Evolutionary conservation across 2,797 vertebrate species (phyloP), one percentile per base, ranked within the genome.

Genomic region (Chloroceryle inda): DNA sequence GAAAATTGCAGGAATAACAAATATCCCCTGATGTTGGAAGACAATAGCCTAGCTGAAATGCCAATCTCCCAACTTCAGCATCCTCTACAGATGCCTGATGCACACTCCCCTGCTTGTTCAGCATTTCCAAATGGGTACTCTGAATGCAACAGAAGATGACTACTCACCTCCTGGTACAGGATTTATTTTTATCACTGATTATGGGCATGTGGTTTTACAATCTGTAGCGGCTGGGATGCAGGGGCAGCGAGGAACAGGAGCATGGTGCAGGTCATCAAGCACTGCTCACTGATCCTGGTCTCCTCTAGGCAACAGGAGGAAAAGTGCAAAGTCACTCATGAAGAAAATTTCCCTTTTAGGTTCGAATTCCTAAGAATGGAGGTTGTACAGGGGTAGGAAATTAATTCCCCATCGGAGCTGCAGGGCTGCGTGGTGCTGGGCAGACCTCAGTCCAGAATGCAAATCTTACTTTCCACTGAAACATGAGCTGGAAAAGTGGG

Each of bases 301-400:
- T 93, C 90, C 85, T 94, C 86, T 38, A 92, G 80, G 88, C 92
- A 97, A 61, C 80, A 88, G 77, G 59, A 94, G 49, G 74, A 88
- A 79, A 85, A 96, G 83, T 56, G 63, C 80, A 93, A 96, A 92
- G 63, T 92, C 88, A 87, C 77, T 92, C 83, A 78, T 4, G 0
- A 92, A 80, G 90, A 96, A 90, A 92, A 96, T 89, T 84, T 67
- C 90, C 90, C 83, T 92, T 95, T 94, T 94, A 90, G 80, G 74
- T 90, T 27, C 66, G 74, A 90, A 94, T 86, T 91, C 55, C 2
- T 81, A 44, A 35, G 83, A 74, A 90, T 1, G 5, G 72, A 86
- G 85, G 45, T 33, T 82, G 52, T 67, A 15, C 20, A 67, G 67
- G 8, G 13, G 45, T 49, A 85, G 72, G 84, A 85, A 93, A 96